Percentiles rank a stretch among this genome's conserved stretches.
These are phyloP conservation scores for Varanus komodoensis DNA, from an alignment of 2,113 vertebrate genomes.

Conservation along the genomic window DNA sequence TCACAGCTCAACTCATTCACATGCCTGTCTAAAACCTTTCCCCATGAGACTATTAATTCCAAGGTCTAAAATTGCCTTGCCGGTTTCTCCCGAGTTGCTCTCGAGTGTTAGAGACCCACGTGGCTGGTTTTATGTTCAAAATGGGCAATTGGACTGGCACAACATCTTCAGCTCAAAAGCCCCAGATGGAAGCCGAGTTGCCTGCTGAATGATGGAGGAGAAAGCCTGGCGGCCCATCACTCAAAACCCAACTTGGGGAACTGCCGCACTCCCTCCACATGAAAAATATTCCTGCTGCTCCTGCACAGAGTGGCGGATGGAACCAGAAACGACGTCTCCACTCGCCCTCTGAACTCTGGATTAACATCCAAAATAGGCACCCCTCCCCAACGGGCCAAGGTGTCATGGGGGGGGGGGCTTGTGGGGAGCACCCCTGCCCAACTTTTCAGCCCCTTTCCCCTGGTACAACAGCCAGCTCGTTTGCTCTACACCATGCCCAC, in stretches of 20 bases:
- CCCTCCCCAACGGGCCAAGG: background rate
- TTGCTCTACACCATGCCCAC: background rate
- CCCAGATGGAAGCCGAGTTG: conserved; percentile 28
- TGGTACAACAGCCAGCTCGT: background rate
- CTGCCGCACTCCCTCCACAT: conserved; percentile 45
- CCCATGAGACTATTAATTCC: too few species aligned
- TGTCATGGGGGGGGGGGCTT: background rate
- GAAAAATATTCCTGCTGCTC: background rate
- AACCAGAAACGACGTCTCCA: background rate
- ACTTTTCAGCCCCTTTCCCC: background rate
- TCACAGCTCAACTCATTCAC: too few species aligned
- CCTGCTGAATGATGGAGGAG: background rate
- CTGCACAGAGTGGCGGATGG: background rate
- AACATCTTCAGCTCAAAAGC: conserved; percentile 46
- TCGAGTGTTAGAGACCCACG: background rate
- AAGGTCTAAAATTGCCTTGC: too few species aligned
- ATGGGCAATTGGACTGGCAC: background rate
- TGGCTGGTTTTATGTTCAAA: conserved; percentile 29
- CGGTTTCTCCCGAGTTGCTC: rapidly evolving
- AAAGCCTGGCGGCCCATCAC: background rate
- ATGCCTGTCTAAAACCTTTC: too few species aligned
- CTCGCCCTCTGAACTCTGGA: background rate
- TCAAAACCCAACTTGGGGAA: background rate
- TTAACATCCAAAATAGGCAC: background rate
- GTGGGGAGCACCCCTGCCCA: background rate